phyloP scores from a whole-genome alignment of 2,888 invertebrate species.

The Dorcus hopei region DNA sequence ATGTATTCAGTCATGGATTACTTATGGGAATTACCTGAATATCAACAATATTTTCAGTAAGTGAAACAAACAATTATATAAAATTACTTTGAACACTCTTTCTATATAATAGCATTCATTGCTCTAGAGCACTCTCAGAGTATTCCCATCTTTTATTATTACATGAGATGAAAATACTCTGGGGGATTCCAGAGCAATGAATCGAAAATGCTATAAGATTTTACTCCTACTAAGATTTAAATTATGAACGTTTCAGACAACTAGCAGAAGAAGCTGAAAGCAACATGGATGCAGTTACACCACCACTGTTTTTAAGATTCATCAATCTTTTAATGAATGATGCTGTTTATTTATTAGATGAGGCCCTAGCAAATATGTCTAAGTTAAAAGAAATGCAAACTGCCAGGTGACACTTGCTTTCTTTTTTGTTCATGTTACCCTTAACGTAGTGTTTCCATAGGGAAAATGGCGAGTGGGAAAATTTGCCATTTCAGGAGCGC shows the following conservation, averaged over 20 bases:
- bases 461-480: conserved; percentile 73
- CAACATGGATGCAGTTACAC: conserved; percentile 86
- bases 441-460: conserved; percentile 41
- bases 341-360: conserved; percentile 91
- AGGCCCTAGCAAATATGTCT: conserved; percentile 85
- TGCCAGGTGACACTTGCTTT: conserved; percentile 56
- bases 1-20: conserved; percentile 94
- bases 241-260: conserved; percentile 50
- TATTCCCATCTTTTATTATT: no score
- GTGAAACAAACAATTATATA: conserved; percentile 30
- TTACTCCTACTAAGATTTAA: no score
- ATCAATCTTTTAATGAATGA: conserved; percentile 97
- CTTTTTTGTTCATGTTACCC: no score
- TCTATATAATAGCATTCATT: no score
- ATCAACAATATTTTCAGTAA: conserved; percentile 73
- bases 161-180: no score
- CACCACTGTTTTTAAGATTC: conserved; percentile 90
- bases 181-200: no score
- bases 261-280: conserved; percentile 77
- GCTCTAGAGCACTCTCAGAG: no score
- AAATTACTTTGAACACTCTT: no score
- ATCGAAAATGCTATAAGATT: no score
- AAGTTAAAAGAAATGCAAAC: conserved; percentile 80
- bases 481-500: conserved; percentile 66
- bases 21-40: conserved; percentile 80